These are phyloP conservation scores for Channa argus DNA, from an alignment of 2,113 vertebrate species.

Conservation along the genomic window DNA sequence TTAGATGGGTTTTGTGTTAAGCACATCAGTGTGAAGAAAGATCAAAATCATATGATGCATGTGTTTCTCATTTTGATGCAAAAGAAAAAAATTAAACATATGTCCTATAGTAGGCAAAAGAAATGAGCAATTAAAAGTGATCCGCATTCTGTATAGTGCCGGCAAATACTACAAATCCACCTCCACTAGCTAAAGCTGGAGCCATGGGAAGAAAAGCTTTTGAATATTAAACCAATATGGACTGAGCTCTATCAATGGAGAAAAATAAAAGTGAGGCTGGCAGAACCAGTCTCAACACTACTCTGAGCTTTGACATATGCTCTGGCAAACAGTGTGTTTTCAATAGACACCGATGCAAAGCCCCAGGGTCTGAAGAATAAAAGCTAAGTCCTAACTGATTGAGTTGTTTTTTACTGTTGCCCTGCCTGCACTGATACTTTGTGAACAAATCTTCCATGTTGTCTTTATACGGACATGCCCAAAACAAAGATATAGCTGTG, in stretches of 20 bases:
- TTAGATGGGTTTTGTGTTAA: no score
- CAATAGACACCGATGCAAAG: slow-evolving; percentile 54
- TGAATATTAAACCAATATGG: slow-evolving; percentile 33
- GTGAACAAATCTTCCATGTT: neutral
- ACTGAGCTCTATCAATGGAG: slow-evolving; percentile 17
- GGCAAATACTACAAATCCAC: slow-evolving; percentile 30
- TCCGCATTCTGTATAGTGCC: neutral
- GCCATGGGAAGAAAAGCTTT: slow-evolving; percentile 18
- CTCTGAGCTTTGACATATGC: slow-evolving; percentile 47
- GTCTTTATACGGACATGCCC: slow-evolving; percentile 10
- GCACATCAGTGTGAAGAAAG: no score
- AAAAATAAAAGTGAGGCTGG: slow-evolving; percentile 41
- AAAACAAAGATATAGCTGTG: slow-evolving; percentile 27
- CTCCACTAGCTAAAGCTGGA: slow-evolving; percentile 31
- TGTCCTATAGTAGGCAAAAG: slow-evolving; percentile 41
- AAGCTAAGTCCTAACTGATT: slow-evolving; percentile 61
- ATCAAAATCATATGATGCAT: no score
- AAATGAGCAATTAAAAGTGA: slow-evolving; percentile 27
- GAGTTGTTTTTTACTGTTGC: slow-evolving; percentile 44
- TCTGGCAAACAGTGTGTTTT: slow-evolving; percentile 57
- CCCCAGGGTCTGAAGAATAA: slow-evolving; percentile 40
- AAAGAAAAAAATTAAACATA: slow-evolving; percentile 6
- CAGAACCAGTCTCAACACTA: slow-evolving; percentile 29
- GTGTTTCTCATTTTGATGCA: no score
- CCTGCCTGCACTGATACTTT: slow-evolving; percentile 8